These are phyloP conservation scores for Gobio occitaniae DNA, from an alignment of 2,797 vertebrate genomes.

Conservation along the genomic window DNA sequence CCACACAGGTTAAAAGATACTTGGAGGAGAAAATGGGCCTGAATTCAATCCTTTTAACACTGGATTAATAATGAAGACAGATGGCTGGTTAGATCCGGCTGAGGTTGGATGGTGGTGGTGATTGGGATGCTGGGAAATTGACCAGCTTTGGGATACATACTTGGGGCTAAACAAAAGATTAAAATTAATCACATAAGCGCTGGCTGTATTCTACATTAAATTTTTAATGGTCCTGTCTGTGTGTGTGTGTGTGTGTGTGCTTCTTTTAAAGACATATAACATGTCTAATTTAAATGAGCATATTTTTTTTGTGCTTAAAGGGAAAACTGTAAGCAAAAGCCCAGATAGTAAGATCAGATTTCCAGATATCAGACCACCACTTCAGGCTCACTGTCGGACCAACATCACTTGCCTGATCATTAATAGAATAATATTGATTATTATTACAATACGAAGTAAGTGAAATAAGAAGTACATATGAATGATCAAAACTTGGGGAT, in stretches of 20 bases:
- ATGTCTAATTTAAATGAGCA: not conserved
- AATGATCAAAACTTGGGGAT: too few relatives aligned
- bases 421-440: too few relatives aligned
- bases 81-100: slow-evolving; percentile 59
- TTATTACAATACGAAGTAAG: too few relatives aligned
- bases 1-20: slow-evolving; percentile 65
- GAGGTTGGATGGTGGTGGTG: slow-evolving; percentile 42
- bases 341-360: too few relatives aligned
- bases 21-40: slow-evolving; percentile 62
- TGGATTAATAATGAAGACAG: slow-evolving; percentile 69
- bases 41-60: slow-evolving; percentile 74
- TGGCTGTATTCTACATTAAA: not conserved
- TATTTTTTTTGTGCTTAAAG: too few relatives aligned
- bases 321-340: too few relatives aligned
- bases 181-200: slow-evolving; percentile 28
- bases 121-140: slow-evolving; percentile 50
- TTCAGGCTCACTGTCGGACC: too few relatives aligned
- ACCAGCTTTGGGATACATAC: not conserved
- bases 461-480: too few relatives aligned
- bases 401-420: too few relatives aligned
- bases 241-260: not conserved
- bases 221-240: not conserved
- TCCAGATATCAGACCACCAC: too few relatives aligned
- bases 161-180: slow-evolving; percentile 4
- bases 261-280: not conserved